Percentiles rank a stretch among this genome's conserved stretches.
Conservation (phyloP, 2,113 vertebrate genomes). For the Tympanuchus pallidicinctus region DNA sequence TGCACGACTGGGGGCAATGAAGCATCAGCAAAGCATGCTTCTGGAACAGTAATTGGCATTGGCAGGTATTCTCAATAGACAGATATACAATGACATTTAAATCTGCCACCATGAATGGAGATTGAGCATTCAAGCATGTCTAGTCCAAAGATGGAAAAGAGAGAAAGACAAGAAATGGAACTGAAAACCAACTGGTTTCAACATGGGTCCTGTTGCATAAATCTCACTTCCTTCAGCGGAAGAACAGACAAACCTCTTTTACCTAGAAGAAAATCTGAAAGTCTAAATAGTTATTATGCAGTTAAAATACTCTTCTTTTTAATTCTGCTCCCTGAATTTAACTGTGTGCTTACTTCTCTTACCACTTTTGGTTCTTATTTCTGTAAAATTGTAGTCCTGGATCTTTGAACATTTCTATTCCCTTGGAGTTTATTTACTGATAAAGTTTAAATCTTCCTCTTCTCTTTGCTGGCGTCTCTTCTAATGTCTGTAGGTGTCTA, state of each 20-base stretch:
- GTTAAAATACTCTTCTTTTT: background rate
- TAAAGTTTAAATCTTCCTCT: background rate
- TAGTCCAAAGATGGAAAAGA: background rate
- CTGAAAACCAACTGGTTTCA: background rate
- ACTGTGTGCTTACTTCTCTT: background rate
- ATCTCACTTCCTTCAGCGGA: background rate
- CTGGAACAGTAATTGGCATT: background rate
- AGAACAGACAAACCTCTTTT: background rate
- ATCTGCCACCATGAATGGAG: background rate
- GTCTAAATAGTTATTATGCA: no score
- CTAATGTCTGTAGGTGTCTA: background rate
- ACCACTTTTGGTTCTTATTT: fast-evolving
- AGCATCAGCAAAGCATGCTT: background rate
- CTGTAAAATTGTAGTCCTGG: background rate
- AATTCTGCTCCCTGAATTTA: background rate
- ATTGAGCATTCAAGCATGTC: background rate
- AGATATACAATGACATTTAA: background rate
- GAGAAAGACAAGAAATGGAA: background rate
- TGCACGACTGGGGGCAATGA: background rate
- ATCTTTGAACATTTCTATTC: background rate
- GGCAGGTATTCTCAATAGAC: background rate
- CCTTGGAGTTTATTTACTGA: background rate
- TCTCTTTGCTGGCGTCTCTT: background rate
- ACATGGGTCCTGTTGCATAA: background rate
- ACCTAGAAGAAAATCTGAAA: background rate